These are phyloP conservation scores for Heteromyza rotundicornis DNA, from an alignment of 2,888 invertebrate species.

Conservation along the genomic window DNA sequence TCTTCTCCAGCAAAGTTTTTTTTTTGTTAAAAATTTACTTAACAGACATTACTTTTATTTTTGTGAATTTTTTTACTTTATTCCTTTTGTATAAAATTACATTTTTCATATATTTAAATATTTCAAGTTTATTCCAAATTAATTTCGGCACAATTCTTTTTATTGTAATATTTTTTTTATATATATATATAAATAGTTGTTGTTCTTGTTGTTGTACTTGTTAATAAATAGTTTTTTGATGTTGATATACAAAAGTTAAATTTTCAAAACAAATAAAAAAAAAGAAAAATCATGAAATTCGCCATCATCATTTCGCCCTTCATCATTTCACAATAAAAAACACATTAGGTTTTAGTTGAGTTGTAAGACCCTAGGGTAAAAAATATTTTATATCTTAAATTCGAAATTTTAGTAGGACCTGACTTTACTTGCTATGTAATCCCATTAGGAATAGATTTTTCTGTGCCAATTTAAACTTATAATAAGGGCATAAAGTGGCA, in stretches of 20 bases:
- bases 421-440: no score
- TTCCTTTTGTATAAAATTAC: slow-evolving; percentile 33
- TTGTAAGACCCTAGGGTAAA: no score
- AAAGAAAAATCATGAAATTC: slow-evolving; percentile 14
- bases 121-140: slow-evolving; percentile 26
- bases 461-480: no score
- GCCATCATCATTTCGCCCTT: slow-evolving; percentile 30
- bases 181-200: slow-evolving; percentile 48
- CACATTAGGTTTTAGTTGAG: no score
- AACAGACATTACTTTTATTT: not conserved
- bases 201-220: slow-evolving; percentile 53
- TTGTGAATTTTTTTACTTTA: not conserved
- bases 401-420: no score
- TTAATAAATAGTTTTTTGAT: slow-evolving; percentile 12
- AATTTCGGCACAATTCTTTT: slow-evolving; percentile 11
- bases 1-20: slow-evolving; percentile 24
- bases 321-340: no score
- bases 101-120: slow-evolving; percentile 29
- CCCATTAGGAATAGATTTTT: no score
- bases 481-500: no score
- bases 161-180: slow-evolving; percentile 35
- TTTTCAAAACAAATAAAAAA: not conserved
- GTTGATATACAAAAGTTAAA: slow-evolving; percentile 2
- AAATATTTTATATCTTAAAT: no score
- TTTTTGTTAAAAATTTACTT: no score